Percentiles rank a stretch among this genome's conserved stretches.
phyloP scores from a whole-genome alignment of 2,888 invertebrate species.

The Phortica okadai region DNA sequence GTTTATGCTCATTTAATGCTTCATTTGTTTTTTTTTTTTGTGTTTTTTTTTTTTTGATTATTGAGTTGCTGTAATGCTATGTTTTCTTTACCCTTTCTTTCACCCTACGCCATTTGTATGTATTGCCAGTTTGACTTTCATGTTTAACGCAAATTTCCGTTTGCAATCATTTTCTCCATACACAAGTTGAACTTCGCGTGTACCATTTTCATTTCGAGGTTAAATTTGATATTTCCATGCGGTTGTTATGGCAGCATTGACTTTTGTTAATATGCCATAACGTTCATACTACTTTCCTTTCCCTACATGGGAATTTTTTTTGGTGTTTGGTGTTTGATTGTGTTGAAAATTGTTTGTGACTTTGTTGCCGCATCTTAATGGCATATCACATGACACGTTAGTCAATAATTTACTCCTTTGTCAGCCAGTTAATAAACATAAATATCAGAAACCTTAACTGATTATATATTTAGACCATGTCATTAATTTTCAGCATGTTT shows the following conservation, averaged over 20 bases:
- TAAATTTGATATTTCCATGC: too few species aligned
- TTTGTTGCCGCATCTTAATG: too few species aligned
- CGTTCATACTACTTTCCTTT: not conserved
- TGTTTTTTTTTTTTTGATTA: slow-evolving; percentile 1
- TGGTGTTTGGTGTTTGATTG: not conserved
- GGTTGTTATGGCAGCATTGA: not conserved
- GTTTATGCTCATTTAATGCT: too few species aligned
- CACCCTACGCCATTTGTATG: slow-evolving; percentile 14
- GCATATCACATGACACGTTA: too few species aligned
- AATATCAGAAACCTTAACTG: too few species aligned
- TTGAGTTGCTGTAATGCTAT: too few species aligned
- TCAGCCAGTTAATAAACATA: too few species aligned
- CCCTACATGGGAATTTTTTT: not conserved
- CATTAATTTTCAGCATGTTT: too few species aligned
- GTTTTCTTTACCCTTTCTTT: not conserved
- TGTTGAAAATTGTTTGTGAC: too few species aligned
- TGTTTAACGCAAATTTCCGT: slow-evolving; percentile 62
- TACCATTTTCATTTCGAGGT: slow-evolving; percentile 14
- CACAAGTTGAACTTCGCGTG: slow-evolving; percentile 66
- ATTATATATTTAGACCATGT: too few species aligned
- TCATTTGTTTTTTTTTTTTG: slow-evolving; percentile 20
- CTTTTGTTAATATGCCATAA: not conserved
- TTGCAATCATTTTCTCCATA: slow-evolving; percentile 63
- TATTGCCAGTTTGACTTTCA: slow-evolving; percentile 60
- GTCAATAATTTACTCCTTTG: too few species aligned